Percentiles rank a stretch among this genome's conserved stretches.
phyloP scores from a whole-genome alignment of 2,888 invertebrate species.

The Agriopis leucophaearia region DNA sequence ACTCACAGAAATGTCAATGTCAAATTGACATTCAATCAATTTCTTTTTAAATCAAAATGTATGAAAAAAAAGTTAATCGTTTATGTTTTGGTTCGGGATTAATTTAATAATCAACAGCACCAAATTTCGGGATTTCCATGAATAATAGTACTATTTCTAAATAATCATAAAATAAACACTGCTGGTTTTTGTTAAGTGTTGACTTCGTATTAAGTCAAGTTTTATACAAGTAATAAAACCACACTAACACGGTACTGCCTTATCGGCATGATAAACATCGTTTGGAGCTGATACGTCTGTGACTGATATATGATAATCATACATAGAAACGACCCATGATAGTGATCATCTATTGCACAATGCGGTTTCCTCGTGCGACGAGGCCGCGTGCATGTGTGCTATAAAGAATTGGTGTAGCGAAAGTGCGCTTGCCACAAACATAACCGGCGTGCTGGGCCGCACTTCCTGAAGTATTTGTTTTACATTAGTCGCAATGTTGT shows the following conservation, averaged over 20 bases:
- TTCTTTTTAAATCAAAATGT: too few relatives aligned
- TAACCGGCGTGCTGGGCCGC: constrained; percentile 27
- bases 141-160: background rate
- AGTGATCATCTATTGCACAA: constrained; percentile 54
- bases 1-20: too few relatives aligned
- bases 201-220: background rate
- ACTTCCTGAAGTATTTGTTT: constrained; percentile 22
- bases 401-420: constrained; percentile 51
- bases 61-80: too few relatives aligned
- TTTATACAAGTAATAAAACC: background rate
- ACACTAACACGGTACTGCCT: background rate
- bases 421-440: constrained; percentile 44
- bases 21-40: too few relatives aligned
- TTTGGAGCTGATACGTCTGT: constrained; percentile 20
- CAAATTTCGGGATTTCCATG: constrained; percentile 2
- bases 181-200: background rate
- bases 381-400: constrained; percentile 46
- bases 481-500: constrained; percentile 61
- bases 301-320: constrained; percentile 18
- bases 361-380: constrained; percentile 48
- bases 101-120: too few relatives aligned
- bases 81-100: too few relatives aligned
- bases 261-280: constrained; percentile 35
- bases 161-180: background rate
- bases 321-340: constrained; percentile 7